Evolutionary conservation across 2,888 invertebrate genomes (phyloP).

Genomic region (Phyllotreta cruciferae): DNA sequence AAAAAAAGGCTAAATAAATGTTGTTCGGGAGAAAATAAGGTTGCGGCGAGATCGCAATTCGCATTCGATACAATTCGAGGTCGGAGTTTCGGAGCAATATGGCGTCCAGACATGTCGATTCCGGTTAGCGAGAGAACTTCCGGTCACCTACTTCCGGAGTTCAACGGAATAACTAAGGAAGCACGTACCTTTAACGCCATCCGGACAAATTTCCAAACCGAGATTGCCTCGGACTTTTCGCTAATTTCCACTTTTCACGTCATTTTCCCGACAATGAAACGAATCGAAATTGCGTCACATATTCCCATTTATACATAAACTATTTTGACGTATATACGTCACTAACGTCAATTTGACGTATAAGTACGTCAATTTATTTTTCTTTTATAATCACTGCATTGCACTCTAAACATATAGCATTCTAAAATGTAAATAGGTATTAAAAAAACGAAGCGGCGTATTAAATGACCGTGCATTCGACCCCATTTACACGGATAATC

Average conservation of each 20-base stretch:
- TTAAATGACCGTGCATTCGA: too few relatives aligned
- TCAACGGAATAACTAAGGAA: slow-evolving; percentile 26
- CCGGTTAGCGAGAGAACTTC: slow-evolving; percentile 30
- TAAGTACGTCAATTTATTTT: too few relatives aligned
- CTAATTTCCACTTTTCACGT: slow-evolving; percentile 15
- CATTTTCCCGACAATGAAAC: too few relatives aligned
- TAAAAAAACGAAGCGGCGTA: too few relatives aligned
- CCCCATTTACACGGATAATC: too few relatives aligned
- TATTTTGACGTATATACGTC: too few relatives aligned
- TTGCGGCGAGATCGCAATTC: neutral
- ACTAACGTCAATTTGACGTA: too few relatives aligned
- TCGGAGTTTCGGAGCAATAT: slow-evolving; percentile 12
- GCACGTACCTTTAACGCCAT: slow-evolving; percentile 30
- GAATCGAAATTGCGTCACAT: too few relatives aligned
- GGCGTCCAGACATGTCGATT: slow-evolving; percentile 29
- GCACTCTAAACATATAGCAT: too few relatives aligned
- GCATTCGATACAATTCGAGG: neutral
- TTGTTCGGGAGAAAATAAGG: neutral
- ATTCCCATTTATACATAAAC: too few relatives aligned
- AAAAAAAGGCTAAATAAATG: neutral
- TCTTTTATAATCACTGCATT: too few relatives aligned
- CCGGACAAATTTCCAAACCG: slow-evolving; percentile 26
- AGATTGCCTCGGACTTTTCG: slow-evolving; percentile 3
- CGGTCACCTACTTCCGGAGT: slow-evolving; percentile 29
- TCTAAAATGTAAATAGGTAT: too few relatives aligned